These are phyloP conservation scores for Drosophila longiperda DNA, from an alignment of 2,888 invertebrate genomes.

Conservation along the genomic window DNA sequence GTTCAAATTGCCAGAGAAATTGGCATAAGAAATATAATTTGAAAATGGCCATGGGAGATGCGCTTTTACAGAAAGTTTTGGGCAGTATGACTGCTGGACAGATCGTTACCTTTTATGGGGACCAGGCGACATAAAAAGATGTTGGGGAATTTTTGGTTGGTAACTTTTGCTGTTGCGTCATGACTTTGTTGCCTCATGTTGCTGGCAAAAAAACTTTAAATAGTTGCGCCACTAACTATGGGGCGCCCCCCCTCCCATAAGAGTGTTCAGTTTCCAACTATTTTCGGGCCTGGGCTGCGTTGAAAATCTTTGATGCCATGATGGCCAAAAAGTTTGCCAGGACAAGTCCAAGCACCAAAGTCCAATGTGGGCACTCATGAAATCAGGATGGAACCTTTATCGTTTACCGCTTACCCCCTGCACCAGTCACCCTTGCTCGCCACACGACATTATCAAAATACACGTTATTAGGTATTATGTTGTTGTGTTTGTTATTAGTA, in stretches of 20 bases:
- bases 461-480: constrained; percentile 73
- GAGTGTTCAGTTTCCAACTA: constrained; percentile 55
- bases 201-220: constrained; percentile 49
- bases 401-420: background rate
- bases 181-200: constrained; percentile 49
- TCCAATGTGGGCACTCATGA: constrained; percentile 11
- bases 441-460: constrained; percentile 65
- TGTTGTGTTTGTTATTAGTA: constrained; percentile 39
- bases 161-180: constrained; percentile 31
- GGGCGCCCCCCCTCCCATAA: constrained; percentile 17
- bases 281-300: constrained; percentile 28
- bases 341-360: constrained; percentile 1
- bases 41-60: constrained; percentile 1
- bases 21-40: background rate
- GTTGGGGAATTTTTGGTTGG: constrained; percentile 20
- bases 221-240: constrained; percentile 53
- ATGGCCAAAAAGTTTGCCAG: constrained; percentile 45
- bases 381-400: constrained; percentile 3
- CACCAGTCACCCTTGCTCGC: background rate
- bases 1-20: background rate
- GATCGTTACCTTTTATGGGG: constrained; percentile 44
- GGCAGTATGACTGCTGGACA: constrained; percentile 12
- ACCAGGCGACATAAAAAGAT: constrained; percentile 16
- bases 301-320: constrained; percentile 56
- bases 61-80: constrained; percentile 13